phyloP scores from a whole-genome alignment of 2,888 invertebrate genomes.

The Kuschelorhynchus macadamiae region DNA sequence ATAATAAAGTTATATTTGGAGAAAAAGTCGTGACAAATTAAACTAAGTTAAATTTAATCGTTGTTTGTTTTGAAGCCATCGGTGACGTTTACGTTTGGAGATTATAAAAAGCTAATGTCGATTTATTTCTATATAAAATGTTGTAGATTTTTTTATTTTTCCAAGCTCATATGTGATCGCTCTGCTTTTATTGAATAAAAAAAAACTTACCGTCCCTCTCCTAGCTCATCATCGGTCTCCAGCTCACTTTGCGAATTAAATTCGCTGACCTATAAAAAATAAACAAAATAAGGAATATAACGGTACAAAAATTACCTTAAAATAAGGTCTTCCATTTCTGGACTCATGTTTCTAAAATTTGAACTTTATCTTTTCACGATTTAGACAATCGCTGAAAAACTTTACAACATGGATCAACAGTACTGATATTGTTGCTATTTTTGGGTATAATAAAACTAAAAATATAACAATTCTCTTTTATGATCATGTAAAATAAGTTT shows the following conservation, averaged over 20 bases:
- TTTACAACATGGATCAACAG: background rate
- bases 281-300: background rate
- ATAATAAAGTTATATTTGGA: too few species aligned
- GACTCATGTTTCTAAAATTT: conserved; percentile 1
- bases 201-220: conserved; percentile 27
- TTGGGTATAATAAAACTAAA: background rate
- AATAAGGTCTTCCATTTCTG: conserved; percentile 21
- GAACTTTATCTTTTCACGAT: background rate
- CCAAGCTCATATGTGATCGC: too few species aligned
- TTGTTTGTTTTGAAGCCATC: too few species aligned
- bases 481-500: background rate
- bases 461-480: background rate
- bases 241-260: conserved; percentile 39
- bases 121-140: too few species aligned
- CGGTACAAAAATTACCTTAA: conserved; percentile 9
- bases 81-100: too few species aligned
- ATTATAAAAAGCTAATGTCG: too few species aligned
- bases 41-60: too few species aligned
- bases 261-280: conserved; percentile 27
- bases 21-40: too few species aligned
- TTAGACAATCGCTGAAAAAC: too few species aligned
- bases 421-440: background rate
- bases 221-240: conserved; percentile 44
- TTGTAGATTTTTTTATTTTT: too few species aligned
- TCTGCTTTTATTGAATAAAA: too few species aligned